Conservation (phyloP, 2,888 invertebrate species). For the Alcis repandata region DNA sequence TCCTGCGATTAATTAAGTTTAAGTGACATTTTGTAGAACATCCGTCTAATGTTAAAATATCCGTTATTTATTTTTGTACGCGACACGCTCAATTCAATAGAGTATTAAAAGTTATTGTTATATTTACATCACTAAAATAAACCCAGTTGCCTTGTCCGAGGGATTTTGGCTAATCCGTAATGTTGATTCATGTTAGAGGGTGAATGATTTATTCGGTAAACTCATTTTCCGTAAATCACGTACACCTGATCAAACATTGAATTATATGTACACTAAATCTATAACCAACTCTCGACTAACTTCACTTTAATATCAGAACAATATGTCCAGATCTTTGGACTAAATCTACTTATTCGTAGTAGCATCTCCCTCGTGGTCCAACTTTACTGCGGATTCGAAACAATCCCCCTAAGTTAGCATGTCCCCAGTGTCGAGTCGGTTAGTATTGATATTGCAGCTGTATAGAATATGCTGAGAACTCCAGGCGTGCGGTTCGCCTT, state of each 20-base stretch:
- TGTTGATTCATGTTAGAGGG: constrained; percentile 28
- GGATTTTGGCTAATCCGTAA: constrained; percentile 23
- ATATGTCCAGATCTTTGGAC: background rate
- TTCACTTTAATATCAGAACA: background rate
- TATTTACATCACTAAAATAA: constrained; percentile 25
- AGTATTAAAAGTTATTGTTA: constrained; percentile 16
- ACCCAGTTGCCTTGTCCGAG: constrained; percentile 18
- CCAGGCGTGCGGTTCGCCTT: constrained; percentile 65
- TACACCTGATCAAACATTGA: constrained; percentile 35
- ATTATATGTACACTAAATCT: background rate
- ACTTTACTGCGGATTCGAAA: constrained; percentile 24
- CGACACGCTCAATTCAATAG: background rate
- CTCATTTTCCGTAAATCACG: constrained; percentile 10
- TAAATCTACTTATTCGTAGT: background rate
- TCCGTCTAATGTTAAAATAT: background rate
- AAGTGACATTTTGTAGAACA: background rate
- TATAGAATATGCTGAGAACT: constrained; percentile 25
- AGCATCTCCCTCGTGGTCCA: background rate
- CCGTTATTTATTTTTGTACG: background rate
- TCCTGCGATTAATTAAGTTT: background rate
- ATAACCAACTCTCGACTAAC: background rate
- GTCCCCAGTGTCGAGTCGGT: constrained; percentile 21
- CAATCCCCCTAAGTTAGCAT: constrained; percentile 27
- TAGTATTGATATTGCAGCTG: constrained; percentile 7
- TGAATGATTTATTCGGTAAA: constrained; percentile 33